These are phyloP conservation scores for Cordylochernes scorpioides DNA, from an alignment of 2,888 invertebrate species.

Conservation along the genomic window DNA sequence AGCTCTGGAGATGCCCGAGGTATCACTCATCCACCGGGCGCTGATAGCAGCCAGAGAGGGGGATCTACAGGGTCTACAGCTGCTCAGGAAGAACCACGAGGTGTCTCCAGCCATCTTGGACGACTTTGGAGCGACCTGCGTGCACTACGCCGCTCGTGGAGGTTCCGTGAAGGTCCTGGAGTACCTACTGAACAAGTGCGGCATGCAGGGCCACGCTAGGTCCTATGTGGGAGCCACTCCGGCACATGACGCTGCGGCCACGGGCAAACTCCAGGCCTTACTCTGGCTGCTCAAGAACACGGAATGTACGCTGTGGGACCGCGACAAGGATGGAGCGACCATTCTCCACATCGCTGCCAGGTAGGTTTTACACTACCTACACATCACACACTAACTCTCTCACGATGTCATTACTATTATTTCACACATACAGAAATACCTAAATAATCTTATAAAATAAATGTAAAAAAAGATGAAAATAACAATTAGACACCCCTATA, in stretches of 20 bases:
- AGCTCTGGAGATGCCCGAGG: constrained; percentile 3
- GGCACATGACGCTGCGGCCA: constrained; percentile 22
- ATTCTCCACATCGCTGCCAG: constrained; percentile 20
- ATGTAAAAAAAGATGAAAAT: too few relatives aligned
- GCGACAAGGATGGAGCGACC: constrained; percentile 20
- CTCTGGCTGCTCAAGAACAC: constrained; percentile 18
- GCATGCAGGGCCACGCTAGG: constrained; percentile 13
- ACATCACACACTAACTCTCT: too few relatives aligned
- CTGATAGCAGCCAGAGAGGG: constrained; percentile 9
- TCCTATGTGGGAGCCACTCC: constrained; percentile 20
- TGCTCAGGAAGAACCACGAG: constrained; percentile 3
- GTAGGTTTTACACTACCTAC: too few relatives aligned
- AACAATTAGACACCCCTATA: too few relatives aligned
- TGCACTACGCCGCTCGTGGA: constrained; percentile 22
- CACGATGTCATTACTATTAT: too few relatives aligned
- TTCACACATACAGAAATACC: too few relatives aligned
- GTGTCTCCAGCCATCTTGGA: constrained; percentile 13
- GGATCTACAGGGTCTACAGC: constrained; percentile 7
- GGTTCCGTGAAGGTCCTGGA: constrained; percentile 17
- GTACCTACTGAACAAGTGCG: constrained; percentile 17
- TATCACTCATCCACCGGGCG: constrained; percentile 6
- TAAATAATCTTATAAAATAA: too few relatives aligned
- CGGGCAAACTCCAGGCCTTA: constrained; percentile 19
- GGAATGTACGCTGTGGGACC: constrained; percentile 16
- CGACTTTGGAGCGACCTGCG: constrained; percentile 19